Conservation (phyloP, 1,140 invertebrate species). For the Euwallacea fornicatus region DNA sequence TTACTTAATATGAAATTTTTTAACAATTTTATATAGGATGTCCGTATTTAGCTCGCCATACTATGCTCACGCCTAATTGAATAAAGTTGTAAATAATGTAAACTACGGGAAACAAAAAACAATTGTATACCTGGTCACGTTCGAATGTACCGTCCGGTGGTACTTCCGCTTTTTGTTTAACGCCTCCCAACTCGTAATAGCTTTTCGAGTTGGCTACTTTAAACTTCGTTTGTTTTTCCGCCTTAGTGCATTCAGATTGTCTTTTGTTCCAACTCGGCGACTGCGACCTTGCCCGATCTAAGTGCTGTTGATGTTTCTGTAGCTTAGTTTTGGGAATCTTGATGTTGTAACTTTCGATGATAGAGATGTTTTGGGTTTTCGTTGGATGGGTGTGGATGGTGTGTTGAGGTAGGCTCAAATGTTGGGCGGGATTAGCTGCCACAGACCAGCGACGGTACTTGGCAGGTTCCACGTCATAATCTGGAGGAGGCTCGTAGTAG, state of each 20-base stretch:
- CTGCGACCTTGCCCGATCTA: conserved; percentile 49
- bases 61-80: conserved; percentile 3
- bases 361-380: conserved; percentile 37
- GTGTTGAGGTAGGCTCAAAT: conserved; percentile 7
- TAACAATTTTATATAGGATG: not conserved
- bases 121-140: conserved; percentile 48
- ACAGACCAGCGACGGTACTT: conserved; percentile 49
- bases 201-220: conserved; percentile 48
- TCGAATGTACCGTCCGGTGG: conserved; percentile 42
- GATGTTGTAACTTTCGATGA: conserved; percentile 44
- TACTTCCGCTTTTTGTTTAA: conserved; percentile 48
- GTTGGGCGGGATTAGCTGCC: conserved; percentile 41
- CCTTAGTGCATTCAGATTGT: conserved; percentile 38
- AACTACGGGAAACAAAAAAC: conserved; percentile 12
- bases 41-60: not conserved
- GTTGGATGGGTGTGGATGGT: conserved; percentile 20
- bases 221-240: conserved; percentile 37
- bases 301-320: conserved; percentile 33
- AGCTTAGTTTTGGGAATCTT: conserved; percentile 52
- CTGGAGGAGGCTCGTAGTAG: conserved; percentile 50
- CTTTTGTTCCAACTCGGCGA: conserved; percentile 49
- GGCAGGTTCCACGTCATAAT: conserved; percentile 47
- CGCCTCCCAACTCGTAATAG: conserved; percentile 48
- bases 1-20: not conserved
- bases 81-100: conserved; percentile 19